Base-by-base conservation (phyloP, 2,113 vertebrate genomes). In the Pelmatolapia mariae region DNA sequence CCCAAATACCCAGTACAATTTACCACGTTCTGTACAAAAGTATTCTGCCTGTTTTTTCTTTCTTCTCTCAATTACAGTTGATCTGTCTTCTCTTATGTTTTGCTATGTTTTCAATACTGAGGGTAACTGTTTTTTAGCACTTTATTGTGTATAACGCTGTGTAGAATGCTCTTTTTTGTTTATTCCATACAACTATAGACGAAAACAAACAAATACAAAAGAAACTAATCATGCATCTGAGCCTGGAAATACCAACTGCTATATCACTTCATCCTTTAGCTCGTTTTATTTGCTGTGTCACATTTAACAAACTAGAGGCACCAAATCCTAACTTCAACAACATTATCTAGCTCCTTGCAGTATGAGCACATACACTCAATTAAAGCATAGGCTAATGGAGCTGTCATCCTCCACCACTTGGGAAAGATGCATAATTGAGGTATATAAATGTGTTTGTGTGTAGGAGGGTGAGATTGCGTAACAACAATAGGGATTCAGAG, bases 341-440 rank as follows among this genome's bases (percentile, higher is more conserved):
- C 73, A 78, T 12, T 52, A 45, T 79, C 8, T 18, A 47, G 43
- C 81, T 16, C 71, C 66, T 40, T 82, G 85, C 68, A 78, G 53
- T 26, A 31, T 18, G 10, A 82, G 50, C 16, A 18, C 78, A 81
- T 19, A 43, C 40, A 82, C 59, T 61, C 38, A 87, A 80, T 73
- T 26, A 92, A 57, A 84, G 81, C 83, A 90, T 5, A 87, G 47
- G 63, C 71, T 79, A 90, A 93, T 85, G 79, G 87, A 85, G 87
- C 89, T 89, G 89, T 92, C 91, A 89, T 68, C 86, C 87, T 73
- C 83, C 68, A 86, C 59, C 88, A 82, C 87, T 89, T 57, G n/a
- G 86, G 85, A 88, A 89, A 89, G 91, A 89, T 87, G 91, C 93
- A 92, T 95, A 93, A 94, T 91, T 92, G 76, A 95, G 87, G 93